Conservation (phyloP, 2,113 vertebrate species). For the Mobula birostris region DNA sequence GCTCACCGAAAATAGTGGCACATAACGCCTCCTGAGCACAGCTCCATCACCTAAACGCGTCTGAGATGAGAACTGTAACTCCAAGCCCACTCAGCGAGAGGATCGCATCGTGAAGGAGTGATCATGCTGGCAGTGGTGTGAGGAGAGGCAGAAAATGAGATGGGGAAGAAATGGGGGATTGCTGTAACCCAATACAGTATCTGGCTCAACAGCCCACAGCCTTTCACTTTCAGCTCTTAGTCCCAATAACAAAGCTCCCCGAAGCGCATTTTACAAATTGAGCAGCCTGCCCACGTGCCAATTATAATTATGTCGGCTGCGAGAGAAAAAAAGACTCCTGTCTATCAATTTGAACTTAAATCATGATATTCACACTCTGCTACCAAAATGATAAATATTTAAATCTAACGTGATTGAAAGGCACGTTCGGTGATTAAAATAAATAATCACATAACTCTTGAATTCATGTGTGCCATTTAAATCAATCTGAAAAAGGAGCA, state of each 20-base stretch:
- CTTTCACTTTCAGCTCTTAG: neutral
- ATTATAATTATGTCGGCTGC: neutral
- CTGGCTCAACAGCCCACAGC: neutral
- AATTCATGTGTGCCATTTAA: neutral
- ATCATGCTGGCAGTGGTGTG: too few relatives aligned
- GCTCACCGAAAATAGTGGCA: too few relatives aligned
- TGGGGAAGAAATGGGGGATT: too few relatives aligned
- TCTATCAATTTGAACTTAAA: neutral
- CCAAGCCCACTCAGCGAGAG: neutral
- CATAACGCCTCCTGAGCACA: neutral
- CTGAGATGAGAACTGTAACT: neutral
- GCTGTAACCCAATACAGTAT: neutral
- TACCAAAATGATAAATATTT: neutral
- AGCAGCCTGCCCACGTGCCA: neutral
- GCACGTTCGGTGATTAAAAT: neutral
- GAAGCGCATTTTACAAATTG: neutral
- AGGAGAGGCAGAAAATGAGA: too few relatives aligned
- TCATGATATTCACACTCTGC: neutral
- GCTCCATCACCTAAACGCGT: neutral
- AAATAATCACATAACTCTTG: neutral
- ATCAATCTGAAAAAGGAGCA: neutral
- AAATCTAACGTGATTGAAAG: neutral
- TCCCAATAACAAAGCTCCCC: conserved; percentile 14
- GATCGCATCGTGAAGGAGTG: too few relatives aligned
- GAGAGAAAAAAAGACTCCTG: neutral